These are phyloP conservation scores for Gandaritis pyraliata DNA, from an alignment of 2,888 invertebrate species.

Conservation along the genomic window DNA sequence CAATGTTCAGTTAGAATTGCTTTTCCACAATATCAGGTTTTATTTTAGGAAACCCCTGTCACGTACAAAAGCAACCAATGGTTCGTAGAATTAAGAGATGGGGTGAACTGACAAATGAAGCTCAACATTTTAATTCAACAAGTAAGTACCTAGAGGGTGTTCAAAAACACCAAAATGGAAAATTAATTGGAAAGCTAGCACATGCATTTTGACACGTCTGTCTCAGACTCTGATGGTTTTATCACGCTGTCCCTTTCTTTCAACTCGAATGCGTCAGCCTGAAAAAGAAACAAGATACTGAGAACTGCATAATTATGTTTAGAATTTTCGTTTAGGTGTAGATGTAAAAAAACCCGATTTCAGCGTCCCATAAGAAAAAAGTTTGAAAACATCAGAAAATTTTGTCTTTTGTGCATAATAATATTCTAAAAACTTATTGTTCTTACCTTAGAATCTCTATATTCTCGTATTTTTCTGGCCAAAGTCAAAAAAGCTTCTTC, in stretches of 20 bases:
- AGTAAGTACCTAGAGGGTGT: conserved; percentile 4
- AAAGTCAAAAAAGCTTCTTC: conserved; percentile 92
- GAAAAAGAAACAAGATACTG: conserved; percentile 46
- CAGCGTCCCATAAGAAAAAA: no score
- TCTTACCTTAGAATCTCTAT: conserved; percentile 89
- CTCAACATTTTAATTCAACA: conserved; percentile 1
- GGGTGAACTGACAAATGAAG: conserved; percentile 8
- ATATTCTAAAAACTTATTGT: not conserved
- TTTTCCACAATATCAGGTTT: no score
- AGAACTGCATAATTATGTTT: no score
- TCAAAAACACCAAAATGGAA: conserved; percentile 15
- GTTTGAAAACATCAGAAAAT: no score
- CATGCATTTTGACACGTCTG: conserved; percentile 78
- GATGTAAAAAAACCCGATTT: no score
- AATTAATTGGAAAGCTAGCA: conserved; percentile 58
- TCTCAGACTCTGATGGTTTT: conserved; percentile 78
- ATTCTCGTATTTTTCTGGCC: conserved; percentile 92
- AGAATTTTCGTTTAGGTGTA: no score
- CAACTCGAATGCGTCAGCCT: conserved; percentile 80
- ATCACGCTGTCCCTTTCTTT: conserved; percentile 78
- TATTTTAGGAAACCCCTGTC: no score
- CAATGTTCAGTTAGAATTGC: no score
- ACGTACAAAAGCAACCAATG: no score
- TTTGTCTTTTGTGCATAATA: no score
- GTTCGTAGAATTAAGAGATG: conserved; percentile 11